Evolutionary conservation across 2,888 invertebrate genomes (phyloP), one percentile per base, ranked within the genome.

Genomic region (Meteorus colon): DNA sequence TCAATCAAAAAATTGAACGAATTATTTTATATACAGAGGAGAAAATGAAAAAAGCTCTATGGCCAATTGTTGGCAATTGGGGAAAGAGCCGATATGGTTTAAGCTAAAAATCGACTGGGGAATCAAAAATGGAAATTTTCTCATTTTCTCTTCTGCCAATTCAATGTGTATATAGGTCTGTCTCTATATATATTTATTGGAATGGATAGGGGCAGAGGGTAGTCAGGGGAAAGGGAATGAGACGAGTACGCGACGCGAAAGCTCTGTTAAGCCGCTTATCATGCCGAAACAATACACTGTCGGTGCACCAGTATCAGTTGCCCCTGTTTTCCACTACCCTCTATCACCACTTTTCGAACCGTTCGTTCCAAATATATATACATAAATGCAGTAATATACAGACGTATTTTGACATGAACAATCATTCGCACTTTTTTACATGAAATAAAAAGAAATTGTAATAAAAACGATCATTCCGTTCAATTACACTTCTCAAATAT

Each of bases 241-340:
- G 55, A 55, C 55, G 19, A 5, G 55, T 55, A 55, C 74, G 75
- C 76, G 77, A 73, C 12, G 55, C 79, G 77, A 77, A 87, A 89
- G 88, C 86, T 87, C 85, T 86, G 89, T 88, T 89, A 89, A 89
- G 89, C 89, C 88, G 89, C 89, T 89, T 89, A 89, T 89, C 89
- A 89, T 88, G 88, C 88, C 89, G 88, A 89, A 89, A 89, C 89
- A 89, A 89, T 89, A 89, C 88, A 89, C 86, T 88, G 87, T 89
- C 84, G 89, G 88, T 89, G 88, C 87, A 89, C 88, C 88, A 88
- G 89, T 88, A 89, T 89, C 89, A 87, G 86, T 87, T 83, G 65
- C 73, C 78, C 85, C 84, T 31, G 63, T 63, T 82, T 84, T 82
- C 84, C 84, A 85, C 81, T 81, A 76, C 78, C 75, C 78, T 66